These are phyloP conservation scores for Petaurus breviceps DNA, from an alignment of 2,113 vertebrate species.

Conservation along the genomic window DNA sequence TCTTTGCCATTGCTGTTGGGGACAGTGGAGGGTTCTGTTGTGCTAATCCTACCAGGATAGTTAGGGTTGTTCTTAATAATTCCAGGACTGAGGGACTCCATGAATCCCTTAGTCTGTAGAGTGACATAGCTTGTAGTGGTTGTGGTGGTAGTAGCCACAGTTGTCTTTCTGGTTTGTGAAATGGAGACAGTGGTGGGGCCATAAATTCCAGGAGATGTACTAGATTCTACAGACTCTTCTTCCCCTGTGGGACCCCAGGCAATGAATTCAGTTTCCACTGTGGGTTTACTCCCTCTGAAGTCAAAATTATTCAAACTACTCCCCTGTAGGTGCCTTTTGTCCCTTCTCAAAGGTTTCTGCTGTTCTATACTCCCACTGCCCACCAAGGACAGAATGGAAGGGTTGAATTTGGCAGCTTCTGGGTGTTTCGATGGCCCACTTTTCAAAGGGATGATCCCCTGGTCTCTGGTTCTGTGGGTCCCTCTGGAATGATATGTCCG, in stretches of 20 bases:
- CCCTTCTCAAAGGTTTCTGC: constrained; percentile 70
- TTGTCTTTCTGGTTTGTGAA: constrained; percentile 71
- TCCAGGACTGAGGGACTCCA: constrained; percentile 57
- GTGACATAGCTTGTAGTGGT: constrained; percentile 42
- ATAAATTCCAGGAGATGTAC: constrained; percentile 78
- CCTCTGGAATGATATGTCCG: constrained; percentile 69
- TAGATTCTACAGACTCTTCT: constrained; percentile 81
- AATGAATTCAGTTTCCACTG: constrained; percentile 83
- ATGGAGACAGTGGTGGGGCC: constrained; percentile 69
- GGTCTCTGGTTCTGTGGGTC: constrained; percentile 69
- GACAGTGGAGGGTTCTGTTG: constrained; percentile 78
- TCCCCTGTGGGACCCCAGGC: constrained; percentile 86
- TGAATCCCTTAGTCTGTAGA: constrained; percentile 68
- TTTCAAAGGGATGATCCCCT: constrained; percentile 53
- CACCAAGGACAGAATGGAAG: constrained; percentile 31
- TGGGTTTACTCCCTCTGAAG: constrained; percentile 73
- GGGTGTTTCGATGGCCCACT: constrained; percentile 60
- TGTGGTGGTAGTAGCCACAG: constrained; percentile 56
- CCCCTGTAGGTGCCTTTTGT: constrained; percentile 76
- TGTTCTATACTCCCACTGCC: constrained; percentile 35
- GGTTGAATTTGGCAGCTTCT: constrained; percentile 26
- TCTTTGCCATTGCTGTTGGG: constrained; percentile 78
- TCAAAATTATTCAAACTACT: constrained; percentile 52
- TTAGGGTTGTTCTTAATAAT: constrained; percentile 62
- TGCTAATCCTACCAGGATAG: constrained; percentile 77